phyloP scores from a whole-genome alignment of 2,113 vertebrate species.

The Boulengeromyrus knoepffleri region DNA sequence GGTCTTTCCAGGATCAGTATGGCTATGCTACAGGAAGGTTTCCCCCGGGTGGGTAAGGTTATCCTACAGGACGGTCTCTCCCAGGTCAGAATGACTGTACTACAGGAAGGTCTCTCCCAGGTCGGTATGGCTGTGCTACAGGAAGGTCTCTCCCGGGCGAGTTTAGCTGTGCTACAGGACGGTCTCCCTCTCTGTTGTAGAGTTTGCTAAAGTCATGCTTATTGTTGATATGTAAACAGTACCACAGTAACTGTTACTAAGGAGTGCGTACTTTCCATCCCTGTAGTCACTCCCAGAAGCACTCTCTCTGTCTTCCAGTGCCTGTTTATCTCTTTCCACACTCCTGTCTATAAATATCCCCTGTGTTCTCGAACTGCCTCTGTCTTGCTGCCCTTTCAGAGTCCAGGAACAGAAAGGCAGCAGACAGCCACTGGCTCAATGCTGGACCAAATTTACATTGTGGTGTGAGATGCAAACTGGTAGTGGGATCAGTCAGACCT shows the following conservation, averaged over 20 bases:
- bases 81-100: not conserved
- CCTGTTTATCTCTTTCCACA: not conserved
- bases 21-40: not conserved
- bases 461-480: slow-evolving; percentile 1
- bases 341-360: not conserved
- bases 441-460: slow-evolving; percentile 8
- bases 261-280: slow-evolving; percentile 6
- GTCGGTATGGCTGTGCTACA: not conserved
- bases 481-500: not conserved
- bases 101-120: not conserved
- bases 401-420: not conserved
- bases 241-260: slow-evolving; percentile 19
- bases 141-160: not conserved
- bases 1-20: not conserved
- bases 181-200: not conserved
- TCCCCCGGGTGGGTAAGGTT: not conserved
- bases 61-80: not conserved
- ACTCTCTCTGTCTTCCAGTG: not conserved
- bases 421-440: not conserved
- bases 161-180: slow-evolving; percentile 14
- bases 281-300: not conserved
- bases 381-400: not conserved
- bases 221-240: slow-evolving; percentile 37
- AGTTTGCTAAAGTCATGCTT: not conserved
- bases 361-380: not conserved